phyloP scores from a whole-genome alignment of 2,113 vertebrate species.

The Ptyas mucosa region DNA sequence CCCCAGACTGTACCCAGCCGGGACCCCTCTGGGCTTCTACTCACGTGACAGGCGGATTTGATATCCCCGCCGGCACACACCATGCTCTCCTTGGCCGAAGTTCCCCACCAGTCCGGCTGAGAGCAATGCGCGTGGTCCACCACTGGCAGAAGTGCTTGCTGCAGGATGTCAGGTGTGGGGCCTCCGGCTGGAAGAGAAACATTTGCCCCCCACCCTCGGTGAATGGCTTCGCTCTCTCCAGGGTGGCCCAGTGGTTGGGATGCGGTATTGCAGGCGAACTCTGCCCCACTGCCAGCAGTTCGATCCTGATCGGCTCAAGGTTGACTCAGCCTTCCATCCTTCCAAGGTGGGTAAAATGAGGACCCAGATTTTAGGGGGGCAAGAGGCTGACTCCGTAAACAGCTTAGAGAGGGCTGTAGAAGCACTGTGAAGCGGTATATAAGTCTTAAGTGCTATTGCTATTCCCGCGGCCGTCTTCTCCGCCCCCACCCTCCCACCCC shows the following conservation, averaged over 20 bases:
- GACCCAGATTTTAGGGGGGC: too few relatives aligned
- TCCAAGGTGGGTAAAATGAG: too few relatives aligned
- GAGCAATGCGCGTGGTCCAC: constrained; percentile 56
- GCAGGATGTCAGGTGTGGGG: constrained; percentile 47
- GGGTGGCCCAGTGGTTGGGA: too few relatives aligned
- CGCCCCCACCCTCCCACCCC: accelerated
- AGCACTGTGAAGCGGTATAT: too few relatives aligned
- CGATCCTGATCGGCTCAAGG: too few relatives aligned
- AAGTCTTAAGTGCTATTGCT: too few relatives aligned
- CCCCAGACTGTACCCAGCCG: neutral
- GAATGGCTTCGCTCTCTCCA: neutral
- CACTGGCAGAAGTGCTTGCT: constrained; percentile 60
- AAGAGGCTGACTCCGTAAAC: too few relatives aligned
- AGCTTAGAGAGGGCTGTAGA: too few relatives aligned
- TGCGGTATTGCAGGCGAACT: too few relatives aligned
- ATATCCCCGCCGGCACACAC: constrained; percentile 60
- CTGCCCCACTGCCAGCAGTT: too few relatives aligned
- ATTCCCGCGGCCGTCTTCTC: neutral
- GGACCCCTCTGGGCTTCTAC: constrained; percentile 4
- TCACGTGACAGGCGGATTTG: constrained; percentile 62
- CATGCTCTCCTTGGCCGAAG: constrained; percentile 41
- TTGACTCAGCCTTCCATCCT: too few relatives aligned
- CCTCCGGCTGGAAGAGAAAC: constrained; percentile 34
- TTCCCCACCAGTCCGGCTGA: constrained; percentile 57
- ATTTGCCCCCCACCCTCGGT: too few relatives aligned